Evolutionary conservation across 1,140 invertebrate genomes (phyloP).

Genomic region (Heliconius melpomene): DNA sequence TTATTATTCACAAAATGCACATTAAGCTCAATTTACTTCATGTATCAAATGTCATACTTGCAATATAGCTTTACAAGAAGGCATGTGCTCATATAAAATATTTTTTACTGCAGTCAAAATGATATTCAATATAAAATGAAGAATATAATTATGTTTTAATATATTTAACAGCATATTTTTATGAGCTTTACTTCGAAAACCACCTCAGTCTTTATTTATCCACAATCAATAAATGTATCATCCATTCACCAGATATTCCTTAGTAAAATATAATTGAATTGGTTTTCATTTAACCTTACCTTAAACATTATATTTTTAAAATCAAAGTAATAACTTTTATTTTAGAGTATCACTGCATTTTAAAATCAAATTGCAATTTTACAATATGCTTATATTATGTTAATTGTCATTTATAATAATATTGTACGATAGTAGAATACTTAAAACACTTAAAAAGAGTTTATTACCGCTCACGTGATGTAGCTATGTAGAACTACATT

Average conservation of each 20-base stretch:
- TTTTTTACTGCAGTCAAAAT: not conserved
- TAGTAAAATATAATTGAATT: not conserved
- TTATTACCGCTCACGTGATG: not conserved
- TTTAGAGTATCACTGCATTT: not conserved
- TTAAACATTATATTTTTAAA: too few relatives aligned
- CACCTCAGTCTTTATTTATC: conserved; percentile 1
- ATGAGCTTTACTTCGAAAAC: not conserved
- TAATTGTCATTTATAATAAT: not conserved
- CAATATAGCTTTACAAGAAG: not conserved
- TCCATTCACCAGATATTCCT: not conserved
- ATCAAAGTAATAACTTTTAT: not conserved
- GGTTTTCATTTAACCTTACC: not conserved
- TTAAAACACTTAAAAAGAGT: not conserved
- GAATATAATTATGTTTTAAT: not conserved
- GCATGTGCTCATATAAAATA: not conserved
- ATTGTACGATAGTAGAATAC: not conserved
- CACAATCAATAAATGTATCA: not conserved
- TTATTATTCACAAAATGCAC: conserved; percentile 4
- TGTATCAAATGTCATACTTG: not conserved
- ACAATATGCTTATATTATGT: not conserved
- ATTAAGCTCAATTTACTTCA: not conserved
- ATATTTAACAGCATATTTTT: not conserved
- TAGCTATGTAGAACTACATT: not conserved
- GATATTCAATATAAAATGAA: not conserved
- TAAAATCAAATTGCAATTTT: not conserved